Base-by-base conservation (phyloP, 35 echinoderm and acorn worm genomes). In the Ophiothrix spiculata region DNA sequence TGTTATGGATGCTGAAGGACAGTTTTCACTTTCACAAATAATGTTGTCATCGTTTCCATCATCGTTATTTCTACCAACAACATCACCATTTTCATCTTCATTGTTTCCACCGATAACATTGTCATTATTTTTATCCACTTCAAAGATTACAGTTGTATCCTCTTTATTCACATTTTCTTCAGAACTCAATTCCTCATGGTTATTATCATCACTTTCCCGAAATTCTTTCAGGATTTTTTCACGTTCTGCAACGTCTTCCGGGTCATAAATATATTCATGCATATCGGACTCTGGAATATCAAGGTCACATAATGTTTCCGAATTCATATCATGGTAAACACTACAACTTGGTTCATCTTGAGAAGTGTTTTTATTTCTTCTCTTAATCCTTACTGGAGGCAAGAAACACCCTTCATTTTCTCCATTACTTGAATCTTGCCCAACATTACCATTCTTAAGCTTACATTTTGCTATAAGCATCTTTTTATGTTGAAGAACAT, bases 221-320 rank as follows among this genome's bases (percentile, higher is more conserved):
- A 69, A 25, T 2, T 37, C 37, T 4, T 56, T 29, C 41, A 36
- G 32, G 33, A 84, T 35, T 64, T 31, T 33, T 13, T 23, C 31
- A 25, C 33, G 6, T 21, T 84, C 31, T 13, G 0, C 81, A 14
- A 84, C 35, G 16, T 84, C 81, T 34, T 37, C 34, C 0, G 54
- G 42, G 16, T 45, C 63, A 16, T 56, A 6, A 23, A 84, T 34
- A 34, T 84, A 84, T 25, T 35, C 21, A 84, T 84, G 81, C 46
- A 84, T 64, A 35, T 84, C 81, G 2, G 81, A 84, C 23, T 84
- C 81, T 1, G 81, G 81, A 36, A 84, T 84, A 33, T 84, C 81
- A 23, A 69, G 29, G 4, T 69, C 25, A n/a, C 10, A 69, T 28
- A 69, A 69, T 10, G 42, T 49, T 69, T 69, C 60, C 29, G 60